Evolutionary conservation across 1,140 invertebrate genomes (phyloP), one percentile per base, ranked within the genome.

Genomic region (Ridgeia piscesae): DNA sequence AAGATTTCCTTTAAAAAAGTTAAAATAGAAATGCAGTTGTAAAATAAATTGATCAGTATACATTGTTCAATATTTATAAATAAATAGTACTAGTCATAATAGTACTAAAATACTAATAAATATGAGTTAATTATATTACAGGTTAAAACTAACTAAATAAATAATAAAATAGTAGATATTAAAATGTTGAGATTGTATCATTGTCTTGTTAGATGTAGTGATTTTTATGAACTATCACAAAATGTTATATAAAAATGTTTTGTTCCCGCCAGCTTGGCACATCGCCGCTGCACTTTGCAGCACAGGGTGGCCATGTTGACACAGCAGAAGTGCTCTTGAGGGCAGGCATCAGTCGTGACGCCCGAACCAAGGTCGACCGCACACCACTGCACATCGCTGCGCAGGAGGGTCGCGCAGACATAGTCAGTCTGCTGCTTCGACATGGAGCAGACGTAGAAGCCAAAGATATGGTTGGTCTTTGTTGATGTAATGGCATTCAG

Each of bases 301-400:
- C 98, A 27, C 97, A 97, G 95, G 97, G 97, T 95, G 98, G 98
- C 94, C 98, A 98, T 95, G 95, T 97, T 90, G 97, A 97, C 93
- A 98, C 98, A 91, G 98, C 98, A 93, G 97, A 98, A 94, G 97
- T 98, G 93, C 96, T 99, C 58, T 96, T 99, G 35, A 96, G 97
- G 93, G 98, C 98, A 50, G 98, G 98, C 89, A 98, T 98, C 93
- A 98, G 97, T 48, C 97, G 97, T 94, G 98, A 99, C 96, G 97
- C 98, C 6, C 97, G 98, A 94, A 99, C 98, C 31, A 99, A 99
- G 96, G 98, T 99, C 0, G 98, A 99, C 95, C 97, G 98, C 94
- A 99, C 98, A 34, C 98, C 98, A 89, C 95, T 99, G 58, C 98
- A 99, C 96, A 97, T 98, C 94, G 98, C 98, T 48, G 97, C 97